Base-by-base conservation (phyloP, 1,140 invertebrate genomes). In the Arion vulgaris region DNA sequence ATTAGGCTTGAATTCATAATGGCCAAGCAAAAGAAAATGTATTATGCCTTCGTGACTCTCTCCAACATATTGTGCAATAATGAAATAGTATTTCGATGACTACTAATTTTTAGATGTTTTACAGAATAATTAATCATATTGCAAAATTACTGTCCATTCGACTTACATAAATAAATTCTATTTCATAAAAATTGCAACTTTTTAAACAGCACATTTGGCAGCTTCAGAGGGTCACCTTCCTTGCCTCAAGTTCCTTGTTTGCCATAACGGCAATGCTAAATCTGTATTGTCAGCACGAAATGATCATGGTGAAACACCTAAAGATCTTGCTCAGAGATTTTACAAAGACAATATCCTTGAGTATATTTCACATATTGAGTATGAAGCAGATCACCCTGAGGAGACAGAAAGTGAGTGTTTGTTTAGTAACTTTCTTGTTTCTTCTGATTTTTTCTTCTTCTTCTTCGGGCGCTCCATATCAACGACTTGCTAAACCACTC, bases 231-330 rank as follows among this genome's bases (percentile, higher is more conserved):
- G 92, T 41, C 89, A 92, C 62, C 86, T 93, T n/a, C 89, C 90
- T 0, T 92, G 91, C 79, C 83, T 93, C n/a, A 93, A 93, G 83
- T 93, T 90, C 81, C 86, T 93, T 34, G 89, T 93, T n/a, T 88
- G 88, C 83, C 88, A 88, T 57, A 88, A 86, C 36, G 86, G 87
- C 5, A 91, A 86, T 79, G 85, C 89, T 1, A 84, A 84, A 17
- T 87, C 90, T 76, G 86, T 92, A 0, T 83, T 92, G 13, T 88
- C 88, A 15, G 92, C 91, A 0, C 86, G 92, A 32, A 93, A 93
- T 78, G 91, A 93, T 81, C 90, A 93, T 73, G 92, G 92, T 0
- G 92, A 93, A 79, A 92, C 91, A 32, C 91, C 92, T 0, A 91
- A 91, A 82, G 92, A 91, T 82, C 83, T 93, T n/a, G 91, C 92